Conservation (phyloP, 2,797 vertebrate genomes). For the Falco berigora region DNA sequence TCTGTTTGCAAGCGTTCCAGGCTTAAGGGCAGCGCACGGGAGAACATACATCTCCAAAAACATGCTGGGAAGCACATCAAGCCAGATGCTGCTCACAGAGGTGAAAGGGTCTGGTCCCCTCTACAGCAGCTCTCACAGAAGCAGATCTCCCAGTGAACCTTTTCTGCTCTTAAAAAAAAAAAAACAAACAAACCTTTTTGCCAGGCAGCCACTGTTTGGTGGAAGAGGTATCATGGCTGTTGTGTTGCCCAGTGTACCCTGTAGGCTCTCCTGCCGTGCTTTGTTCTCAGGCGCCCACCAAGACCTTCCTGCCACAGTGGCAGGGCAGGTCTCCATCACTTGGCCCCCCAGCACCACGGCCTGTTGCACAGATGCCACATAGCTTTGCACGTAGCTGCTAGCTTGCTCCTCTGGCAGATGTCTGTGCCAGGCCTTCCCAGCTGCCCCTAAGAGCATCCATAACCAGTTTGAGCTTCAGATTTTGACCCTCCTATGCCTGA, state of each 20-base stretch:
- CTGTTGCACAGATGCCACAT: rapidly evolving
- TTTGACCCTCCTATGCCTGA: not conserved
- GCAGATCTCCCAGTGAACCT: not conserved
- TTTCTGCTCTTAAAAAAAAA: not conserved
- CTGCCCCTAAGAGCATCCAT: not conserved
- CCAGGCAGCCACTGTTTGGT: not conserved
- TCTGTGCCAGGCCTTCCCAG: not conserved
- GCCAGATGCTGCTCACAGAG: not conserved
- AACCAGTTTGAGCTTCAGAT: not conserved
- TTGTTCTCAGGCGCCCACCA: rapidly evolving
- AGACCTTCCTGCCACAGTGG: no score
- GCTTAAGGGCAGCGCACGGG: not conserved
- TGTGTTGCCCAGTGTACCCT: not conserved
- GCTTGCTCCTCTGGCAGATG: not conserved
- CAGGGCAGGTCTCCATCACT: not conserved
- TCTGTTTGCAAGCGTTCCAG: not conserved
- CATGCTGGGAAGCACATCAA: not conserved
- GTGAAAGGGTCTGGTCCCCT: not conserved
- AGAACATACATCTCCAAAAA: not conserved
- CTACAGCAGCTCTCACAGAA: not conserved
- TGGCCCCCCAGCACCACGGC: rapidly evolving
- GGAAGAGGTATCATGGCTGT: no score
- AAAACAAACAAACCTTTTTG: not conserved
- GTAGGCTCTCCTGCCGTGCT: not conserved
- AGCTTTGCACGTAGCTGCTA: not conserved